These are phyloP conservation scores for Styela plicata DNA, from an alignment of 23 tunicate genomes.

Conservation along the genomic window DNA sequence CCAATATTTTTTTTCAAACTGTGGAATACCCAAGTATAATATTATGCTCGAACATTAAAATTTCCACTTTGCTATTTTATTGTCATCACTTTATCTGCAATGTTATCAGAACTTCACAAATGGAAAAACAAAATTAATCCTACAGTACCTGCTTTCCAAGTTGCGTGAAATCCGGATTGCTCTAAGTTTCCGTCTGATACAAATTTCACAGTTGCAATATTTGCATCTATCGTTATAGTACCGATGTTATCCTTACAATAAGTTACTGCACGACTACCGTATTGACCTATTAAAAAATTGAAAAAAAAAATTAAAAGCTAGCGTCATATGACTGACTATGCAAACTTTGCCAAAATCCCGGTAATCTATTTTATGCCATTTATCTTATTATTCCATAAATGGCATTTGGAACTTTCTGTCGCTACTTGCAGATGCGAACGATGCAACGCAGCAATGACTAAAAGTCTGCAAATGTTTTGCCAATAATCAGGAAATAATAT, in stretches of 20 bases:
- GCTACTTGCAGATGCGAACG: no score
- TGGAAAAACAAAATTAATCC: no score
- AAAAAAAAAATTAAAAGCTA: neutral
- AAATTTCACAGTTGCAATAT: constrained; percentile 23
- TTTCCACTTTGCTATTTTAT: no score
- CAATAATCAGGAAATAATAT: no score
- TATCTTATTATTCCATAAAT: neutral
- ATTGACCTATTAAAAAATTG: neutral
- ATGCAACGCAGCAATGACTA: no score
- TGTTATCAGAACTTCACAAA: no score
- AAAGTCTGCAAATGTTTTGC: no score
- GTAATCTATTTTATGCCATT: neutral
- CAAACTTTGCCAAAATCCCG: neutral
- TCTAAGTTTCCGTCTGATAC: constrained; percentile 34
- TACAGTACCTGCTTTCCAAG: constrained; percentile 33
- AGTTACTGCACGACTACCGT: neutral
- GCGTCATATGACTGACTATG: neutral
- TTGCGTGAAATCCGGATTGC: constrained; percentile 27
- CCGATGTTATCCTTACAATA: neutral
- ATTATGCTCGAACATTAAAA: no score
- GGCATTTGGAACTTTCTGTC: neutral
- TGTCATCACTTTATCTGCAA: no score
- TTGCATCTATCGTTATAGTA: neutral
- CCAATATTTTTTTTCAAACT: no score
- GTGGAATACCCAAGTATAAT: no score